Conservation (phyloP, 2,888 invertebrate species). For the Erebia palarica region DNA sequence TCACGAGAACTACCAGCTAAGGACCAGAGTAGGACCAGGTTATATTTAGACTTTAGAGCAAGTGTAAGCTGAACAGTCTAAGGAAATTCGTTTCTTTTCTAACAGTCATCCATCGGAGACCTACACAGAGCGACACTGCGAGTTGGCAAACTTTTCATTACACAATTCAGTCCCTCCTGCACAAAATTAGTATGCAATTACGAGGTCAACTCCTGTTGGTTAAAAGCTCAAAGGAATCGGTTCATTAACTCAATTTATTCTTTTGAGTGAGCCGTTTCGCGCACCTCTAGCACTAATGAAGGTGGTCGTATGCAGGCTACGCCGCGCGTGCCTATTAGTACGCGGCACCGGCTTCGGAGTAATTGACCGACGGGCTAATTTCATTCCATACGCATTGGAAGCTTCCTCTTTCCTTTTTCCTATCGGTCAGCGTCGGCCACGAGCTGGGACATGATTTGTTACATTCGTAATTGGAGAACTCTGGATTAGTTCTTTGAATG, state of each 20-base stretch:
- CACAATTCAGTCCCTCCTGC: too few relatives aligned
- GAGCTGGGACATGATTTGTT: constrained; percentile 53
- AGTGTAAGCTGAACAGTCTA: too few relatives aligned
- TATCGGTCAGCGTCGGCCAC: constrained; percentile 76
- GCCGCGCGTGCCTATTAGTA: constrained; percentile 75
- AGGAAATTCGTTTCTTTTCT: too few relatives aligned
- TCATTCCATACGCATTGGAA: constrained; percentile 77
- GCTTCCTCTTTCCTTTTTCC: constrained; percentile 83
- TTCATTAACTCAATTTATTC: not conserved
- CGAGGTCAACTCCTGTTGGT: too few relatives aligned
- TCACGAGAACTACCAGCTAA: too few relatives aligned
- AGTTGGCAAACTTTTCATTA: too few relatives aligned
- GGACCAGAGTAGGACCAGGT: too few relatives aligned
- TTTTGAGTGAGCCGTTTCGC: not conserved
- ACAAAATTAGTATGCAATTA: too few relatives aligned
- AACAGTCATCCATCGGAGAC: too few relatives aligned
- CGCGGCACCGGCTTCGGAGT: constrained; percentile 71
- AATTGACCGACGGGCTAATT: constrained; percentile 80
- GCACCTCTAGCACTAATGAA: constrained; percentile 60
- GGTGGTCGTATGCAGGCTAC: constrained; percentile 72
- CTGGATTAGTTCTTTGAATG: constrained; percentile 24
- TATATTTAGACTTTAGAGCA: too few relatives aligned
- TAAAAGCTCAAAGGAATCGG: too few relatives aligned
- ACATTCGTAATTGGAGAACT: constrained; percentile 36
- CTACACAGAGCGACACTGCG: too few relatives aligned